Base-by-base conservation (phyloP, 1,140 invertebrate species). In the Ooceraea biroi region DNA sequence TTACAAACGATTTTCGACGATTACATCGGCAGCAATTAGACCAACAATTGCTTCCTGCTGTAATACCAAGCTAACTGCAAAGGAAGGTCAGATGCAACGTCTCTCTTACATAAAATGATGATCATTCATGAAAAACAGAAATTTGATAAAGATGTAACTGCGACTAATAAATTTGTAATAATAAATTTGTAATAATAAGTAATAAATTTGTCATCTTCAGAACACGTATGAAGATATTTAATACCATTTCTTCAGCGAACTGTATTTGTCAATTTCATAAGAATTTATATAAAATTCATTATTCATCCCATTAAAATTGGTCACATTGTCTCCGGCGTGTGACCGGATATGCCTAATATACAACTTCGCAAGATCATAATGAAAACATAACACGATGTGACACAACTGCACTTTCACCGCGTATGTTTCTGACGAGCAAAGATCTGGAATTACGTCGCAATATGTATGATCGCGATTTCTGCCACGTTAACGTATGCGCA, bases 391-490 rank as follows among this genome's bases (percentile, higher is more conserved):
- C 52, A 17, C 44, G 46, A 22, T 48, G 11, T 36, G 36, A 57
- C 76, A 22, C 50, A 50, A 14, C 41, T 12, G 48, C 41, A 77
- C 76, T 80, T 80, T 80, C 76, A 71, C 76, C 36, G 7, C 55
- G 52, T 57, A 74, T 7, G 36, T 68, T 74, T 69, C 82, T 55
- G 68, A 88, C 80, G 85, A 74, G 84, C 85, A 77, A 85, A 85
- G 82, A 89, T 89, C 88, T 89, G 88, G 85, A 89, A 89, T 89
- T 89, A 77, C 85, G 87, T 89, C 78, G 68, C 7, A 50, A 69
- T 52, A 68, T 74, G n/a, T 48, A 48, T 48, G 63, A 44, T 44
- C 46, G 11, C 19, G 30, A 36, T 44, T 66, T 14, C 57, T n/a
- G 50, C 11, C 60, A 7, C 14, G 46, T 77, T 66, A 41, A 44